A percentile compares a stretch with the other conserved stretches of the same genome.
Evolutionary conservation across 2,797 vertebrate species (phyloP).

Genomic region (Menidia menidia): DNA sequence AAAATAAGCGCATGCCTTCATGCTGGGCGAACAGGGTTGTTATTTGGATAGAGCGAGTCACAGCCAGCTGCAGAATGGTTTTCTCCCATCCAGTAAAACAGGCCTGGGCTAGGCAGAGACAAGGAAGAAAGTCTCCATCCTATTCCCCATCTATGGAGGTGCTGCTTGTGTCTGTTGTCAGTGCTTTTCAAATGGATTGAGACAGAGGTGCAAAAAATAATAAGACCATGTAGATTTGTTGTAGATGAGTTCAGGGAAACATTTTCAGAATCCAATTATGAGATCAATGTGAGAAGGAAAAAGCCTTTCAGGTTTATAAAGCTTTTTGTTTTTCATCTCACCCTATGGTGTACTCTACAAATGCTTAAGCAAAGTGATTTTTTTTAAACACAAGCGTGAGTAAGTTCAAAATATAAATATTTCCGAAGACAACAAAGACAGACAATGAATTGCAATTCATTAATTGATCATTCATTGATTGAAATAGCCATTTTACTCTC

Average conservation of each 20-base stretch:
- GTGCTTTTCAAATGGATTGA: slow-evolving; percentile 44
- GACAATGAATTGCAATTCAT: too few relatives aligned
- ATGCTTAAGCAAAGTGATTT: neutral
- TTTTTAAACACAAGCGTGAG: neutral
- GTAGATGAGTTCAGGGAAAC: slow-evolving; percentile 9
- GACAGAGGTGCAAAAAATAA: slow-evolving; percentile 45
- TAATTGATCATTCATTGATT: too few relatives aligned
- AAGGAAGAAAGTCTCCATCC: slow-evolving; percentile 27
- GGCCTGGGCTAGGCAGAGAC: slow-evolving; percentile 25
- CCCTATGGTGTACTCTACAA: neutral
- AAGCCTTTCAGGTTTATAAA: slow-evolving; percentile 17
- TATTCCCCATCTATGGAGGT: slow-evolving; percentile 41
- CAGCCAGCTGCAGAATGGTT: slow-evolving; percentile 50
- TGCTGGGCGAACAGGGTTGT: slow-evolving; percentile 32
- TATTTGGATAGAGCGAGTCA: slow-evolving; percentile 55
- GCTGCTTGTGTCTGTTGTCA: slow-evolving; percentile 48
- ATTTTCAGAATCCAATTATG: slow-evolving; percentile 57
- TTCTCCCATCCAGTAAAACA: slow-evolving; percentile 41
- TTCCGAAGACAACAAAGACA: too few relatives aligned
- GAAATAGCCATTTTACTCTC: too few relatives aligned
- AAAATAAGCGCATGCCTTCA: slow-evolving; percentile 33
- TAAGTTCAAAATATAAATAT: neutral
- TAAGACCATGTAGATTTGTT: slow-evolving; percentile 27
- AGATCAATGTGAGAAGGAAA: slow-evolving; percentile 28
- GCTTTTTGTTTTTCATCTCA: neutral